phyloP scores from a whole-genome alignment of 2,797 vertebrate species.

The Platyrinchus mystaceus region DNA sequence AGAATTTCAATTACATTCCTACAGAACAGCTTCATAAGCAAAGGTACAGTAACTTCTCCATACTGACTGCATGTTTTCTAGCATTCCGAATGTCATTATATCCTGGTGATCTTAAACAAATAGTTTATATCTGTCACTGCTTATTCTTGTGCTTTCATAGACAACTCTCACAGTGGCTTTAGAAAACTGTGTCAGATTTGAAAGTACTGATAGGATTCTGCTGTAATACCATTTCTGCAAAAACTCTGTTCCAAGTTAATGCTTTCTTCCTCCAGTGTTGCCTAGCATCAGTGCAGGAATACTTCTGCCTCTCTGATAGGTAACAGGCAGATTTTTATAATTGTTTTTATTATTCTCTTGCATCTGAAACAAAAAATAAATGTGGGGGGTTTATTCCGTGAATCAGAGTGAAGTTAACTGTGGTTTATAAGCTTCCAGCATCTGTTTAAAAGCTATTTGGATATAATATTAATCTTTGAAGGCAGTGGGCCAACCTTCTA shows the following conservation, averaged over 20 bases:
- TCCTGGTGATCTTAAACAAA: not conserved
- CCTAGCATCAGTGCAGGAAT: not conserved
- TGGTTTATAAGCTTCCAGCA: constrained; percentile 29
- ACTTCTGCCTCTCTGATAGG: not conserved
- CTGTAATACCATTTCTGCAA: not conserved
- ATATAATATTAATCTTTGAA: constrained; percentile 14
- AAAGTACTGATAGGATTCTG: not conserved
- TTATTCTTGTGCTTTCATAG: not conserved
- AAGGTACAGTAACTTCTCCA: not conserved
- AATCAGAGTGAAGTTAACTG: not conserved
- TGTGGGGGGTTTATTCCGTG: not conserved
- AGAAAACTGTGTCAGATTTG: not conserved
- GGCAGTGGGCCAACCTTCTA: not conserved
- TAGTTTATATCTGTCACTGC: not conserved
- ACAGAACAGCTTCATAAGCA: not conserved
- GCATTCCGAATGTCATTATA: not conserved
- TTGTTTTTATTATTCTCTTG: constrained; percentile 9
- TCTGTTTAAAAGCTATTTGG: constrained; percentile 50
- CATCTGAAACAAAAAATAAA: constrained; percentile 47
- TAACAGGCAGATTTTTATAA: not conserved
- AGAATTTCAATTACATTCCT: not conserved
- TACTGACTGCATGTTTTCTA: not conserved
- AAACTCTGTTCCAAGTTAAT: not conserved
- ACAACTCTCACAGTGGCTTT: not conserved
- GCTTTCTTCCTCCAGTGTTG: not conserved